A percentile compares a stretch with the other conserved stretches of the same genome.
These are phyloP conservation scores for Lasioglossum vierecki DNA, from an alignment of 2,888 invertebrate genomes.

Conservation along the genomic window DNA sequence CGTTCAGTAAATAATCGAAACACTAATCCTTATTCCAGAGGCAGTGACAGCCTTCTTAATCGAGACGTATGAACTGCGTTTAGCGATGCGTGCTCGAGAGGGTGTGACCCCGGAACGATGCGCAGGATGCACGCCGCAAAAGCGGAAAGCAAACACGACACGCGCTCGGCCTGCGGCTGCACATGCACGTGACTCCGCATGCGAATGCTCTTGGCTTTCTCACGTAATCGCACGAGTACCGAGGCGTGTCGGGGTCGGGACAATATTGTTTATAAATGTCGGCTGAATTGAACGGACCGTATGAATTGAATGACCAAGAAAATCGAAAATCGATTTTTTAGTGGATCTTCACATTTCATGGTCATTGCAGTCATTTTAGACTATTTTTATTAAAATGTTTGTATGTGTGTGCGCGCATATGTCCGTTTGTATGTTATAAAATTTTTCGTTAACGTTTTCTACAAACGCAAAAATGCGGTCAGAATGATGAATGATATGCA, in stretches of 20 bases:
- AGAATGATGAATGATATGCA: too few relatives aligned
- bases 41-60: slow-evolving; percentile 61
- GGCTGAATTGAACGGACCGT: too few relatives aligned
- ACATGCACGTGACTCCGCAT: slow-evolving; percentile 81
- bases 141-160: slow-evolving; percentile 72
- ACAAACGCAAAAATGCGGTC: too few relatives aligned
- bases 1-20: slow-evolving; percentile 83
- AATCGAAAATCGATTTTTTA: too few relatives aligned
- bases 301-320: too few relatives aligned
- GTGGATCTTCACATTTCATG: too few relatives aligned
- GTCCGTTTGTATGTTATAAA: too few relatives aligned
- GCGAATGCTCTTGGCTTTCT: slow-evolving; percentile 43
- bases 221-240: slow-evolving; percentile 2
- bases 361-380: too few relatives aligned
- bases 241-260: neutral
- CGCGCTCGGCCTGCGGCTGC: slow-evolving; percentile 71
- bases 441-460: too few relatives aligned
- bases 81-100: slow-evolving; percentile 69
- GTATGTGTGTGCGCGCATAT: too few relatives aligned
- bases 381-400: too few relatives aligned
- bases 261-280: neutral
- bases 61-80: slow-evolving; percentile 55
- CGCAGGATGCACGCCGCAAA: slow-evolving; percentile 62
- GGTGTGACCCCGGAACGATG: slow-evolving; percentile 77
- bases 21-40: slow-evolving; percentile 79